Conservation (phyloP, 2,888 invertebrate species). For the Protula sp. region DNA sequence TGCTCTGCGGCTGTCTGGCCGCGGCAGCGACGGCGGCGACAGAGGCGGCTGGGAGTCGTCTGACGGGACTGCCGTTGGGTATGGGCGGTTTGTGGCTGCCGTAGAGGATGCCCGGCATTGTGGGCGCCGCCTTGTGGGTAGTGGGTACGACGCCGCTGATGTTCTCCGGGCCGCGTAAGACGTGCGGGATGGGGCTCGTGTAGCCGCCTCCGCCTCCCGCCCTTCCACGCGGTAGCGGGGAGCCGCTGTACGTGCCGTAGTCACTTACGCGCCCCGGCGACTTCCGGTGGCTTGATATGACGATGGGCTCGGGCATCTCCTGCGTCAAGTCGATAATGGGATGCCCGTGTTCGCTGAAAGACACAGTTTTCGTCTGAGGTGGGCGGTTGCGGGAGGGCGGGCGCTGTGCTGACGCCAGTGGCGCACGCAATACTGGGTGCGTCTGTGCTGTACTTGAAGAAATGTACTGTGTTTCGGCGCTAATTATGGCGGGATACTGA, state of each 20-base stretch:
- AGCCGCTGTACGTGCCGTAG: neutral
- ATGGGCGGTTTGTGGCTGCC: too few species aligned
- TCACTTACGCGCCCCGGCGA: neutral
- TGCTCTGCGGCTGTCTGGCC: neutral
- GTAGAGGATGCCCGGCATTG: neutral
- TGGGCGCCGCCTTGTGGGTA: neutral
- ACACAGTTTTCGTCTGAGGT: neutral
- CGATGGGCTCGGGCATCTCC: neutral
- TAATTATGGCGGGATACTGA: too few species aligned
- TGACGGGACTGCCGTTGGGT: neutral
- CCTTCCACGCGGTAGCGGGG: too few species aligned
- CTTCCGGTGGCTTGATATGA: neutral
- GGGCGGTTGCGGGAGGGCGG: neutral
- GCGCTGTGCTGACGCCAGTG: neutral
- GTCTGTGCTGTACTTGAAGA: too few species aligned
- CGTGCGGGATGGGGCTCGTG: too few species aligned
- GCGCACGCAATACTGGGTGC: neutral
- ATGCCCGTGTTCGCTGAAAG: neutral
- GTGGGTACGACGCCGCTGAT: neutral
- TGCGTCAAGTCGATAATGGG: neutral
- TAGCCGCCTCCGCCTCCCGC: too few species aligned
- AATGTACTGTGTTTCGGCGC: too few species aligned
- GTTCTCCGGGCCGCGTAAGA: neutral
- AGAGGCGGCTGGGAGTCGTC: too few species aligned
- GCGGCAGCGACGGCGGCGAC: neutral